Conservation (phyloP, 2,797 vertebrate genomes). For the Morelia viridis region DNA sequence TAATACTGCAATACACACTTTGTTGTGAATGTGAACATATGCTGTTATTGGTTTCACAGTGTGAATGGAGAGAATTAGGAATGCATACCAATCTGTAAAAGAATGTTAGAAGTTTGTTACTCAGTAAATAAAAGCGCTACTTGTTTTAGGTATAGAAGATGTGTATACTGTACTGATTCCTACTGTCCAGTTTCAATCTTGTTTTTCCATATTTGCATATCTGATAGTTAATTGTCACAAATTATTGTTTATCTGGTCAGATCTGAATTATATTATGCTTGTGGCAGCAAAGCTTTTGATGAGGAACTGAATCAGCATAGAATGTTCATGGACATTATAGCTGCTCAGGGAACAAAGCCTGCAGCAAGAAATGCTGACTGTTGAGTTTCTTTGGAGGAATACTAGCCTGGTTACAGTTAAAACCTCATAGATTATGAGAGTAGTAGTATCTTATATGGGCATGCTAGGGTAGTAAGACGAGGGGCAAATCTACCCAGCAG, state of each 20-base stretch:
- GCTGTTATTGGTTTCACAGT: background rate
- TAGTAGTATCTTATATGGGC: background rate
- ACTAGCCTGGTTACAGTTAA: background rate
- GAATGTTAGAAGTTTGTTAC: background rate
- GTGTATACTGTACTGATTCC: background rate
- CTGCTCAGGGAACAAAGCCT: background rate
- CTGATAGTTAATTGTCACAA: background rate
- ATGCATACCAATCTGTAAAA: background rate
- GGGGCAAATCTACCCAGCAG: background rate
- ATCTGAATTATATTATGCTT: background rate
- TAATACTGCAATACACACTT: background rate
- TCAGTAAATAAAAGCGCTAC: background rate
- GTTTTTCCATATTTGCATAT: background rate
- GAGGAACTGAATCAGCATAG: background rate
- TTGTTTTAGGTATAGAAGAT: background rate
- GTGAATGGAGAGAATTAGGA: background rate
- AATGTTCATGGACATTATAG: background rate
- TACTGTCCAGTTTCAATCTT: background rate
- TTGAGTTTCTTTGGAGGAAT: background rate
- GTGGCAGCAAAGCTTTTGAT: background rate
- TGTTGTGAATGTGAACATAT: background rate
- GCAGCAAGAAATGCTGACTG: background rate
- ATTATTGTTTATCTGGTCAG: background rate
- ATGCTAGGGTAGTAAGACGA: background rate
- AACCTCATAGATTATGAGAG: background rate